A percentile compares a stretch with the other conserved stretches of the same genome.
These are phyloP conservation scores for Drosophila macrospina DNA, from an alignment of 2,888 invertebrate genomes.

Conservation along the genomic window DNA sequence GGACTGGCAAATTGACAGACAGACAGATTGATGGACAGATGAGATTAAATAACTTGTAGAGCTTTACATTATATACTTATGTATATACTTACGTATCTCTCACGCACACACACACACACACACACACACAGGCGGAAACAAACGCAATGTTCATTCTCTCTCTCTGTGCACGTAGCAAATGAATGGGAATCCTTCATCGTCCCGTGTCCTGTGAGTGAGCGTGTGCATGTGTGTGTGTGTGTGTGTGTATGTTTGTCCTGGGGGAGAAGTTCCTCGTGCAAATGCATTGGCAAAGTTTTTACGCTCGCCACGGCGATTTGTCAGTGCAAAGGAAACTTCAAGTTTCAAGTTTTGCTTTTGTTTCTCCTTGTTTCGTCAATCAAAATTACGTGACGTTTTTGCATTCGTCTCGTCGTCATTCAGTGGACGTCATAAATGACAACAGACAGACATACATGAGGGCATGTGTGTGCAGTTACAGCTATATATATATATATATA, in stretches of 20 bases:
- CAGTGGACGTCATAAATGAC: constrained; percentile 55
- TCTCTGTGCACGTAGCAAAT: constrained; percentile 38
- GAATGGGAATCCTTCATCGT: constrained; percentile 40
- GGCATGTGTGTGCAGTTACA: not conserved
- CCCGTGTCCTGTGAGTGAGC: constrained; percentile 14
- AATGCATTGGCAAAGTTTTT: constrained; percentile 53
- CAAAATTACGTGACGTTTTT: constrained; percentile 76
- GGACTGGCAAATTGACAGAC: constrained; percentile 84
- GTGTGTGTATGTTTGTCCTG: no score
- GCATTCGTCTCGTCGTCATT: constrained; percentile 50
- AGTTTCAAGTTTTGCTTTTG: constrained; percentile 49
- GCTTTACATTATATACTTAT: constrained; percentile 69
- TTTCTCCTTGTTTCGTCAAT: constrained; percentile 73
- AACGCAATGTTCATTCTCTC: constrained; percentile 28
- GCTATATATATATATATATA: not conserved
- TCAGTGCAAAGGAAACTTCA: constrained; percentile 59
- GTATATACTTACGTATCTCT: constrained; percentile 16
- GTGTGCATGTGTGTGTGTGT: no score
- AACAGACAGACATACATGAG: not conserved
- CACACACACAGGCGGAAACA: not conserved
- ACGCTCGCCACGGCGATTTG: constrained; percentile 55
- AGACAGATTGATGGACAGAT: constrained; percentile 86
- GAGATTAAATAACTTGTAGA: constrained; percentile 85
- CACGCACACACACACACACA: constrained; percentile 3
- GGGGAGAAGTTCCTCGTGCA: constrained; percentile 10